Evolutionary conservation across 2,113 vertebrate genomes (phyloP).

Genomic region (Nestor notabilis): DNA sequence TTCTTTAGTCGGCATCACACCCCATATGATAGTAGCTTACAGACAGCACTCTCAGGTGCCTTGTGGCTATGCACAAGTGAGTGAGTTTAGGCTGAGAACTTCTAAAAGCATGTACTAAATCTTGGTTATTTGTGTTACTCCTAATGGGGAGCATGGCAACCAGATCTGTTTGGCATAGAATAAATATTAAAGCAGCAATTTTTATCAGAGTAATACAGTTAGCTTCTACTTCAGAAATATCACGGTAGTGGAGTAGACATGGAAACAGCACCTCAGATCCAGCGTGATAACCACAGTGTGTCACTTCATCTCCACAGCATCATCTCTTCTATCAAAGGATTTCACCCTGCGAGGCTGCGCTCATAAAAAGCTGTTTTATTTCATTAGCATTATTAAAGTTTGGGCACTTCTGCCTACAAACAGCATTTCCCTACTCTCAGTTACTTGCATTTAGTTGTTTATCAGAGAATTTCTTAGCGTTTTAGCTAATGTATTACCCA

Average conservation of each 20-base stretch:
- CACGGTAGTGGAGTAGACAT: accelerated
- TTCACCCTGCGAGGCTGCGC: not conserved
- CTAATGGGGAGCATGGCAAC: not conserved
- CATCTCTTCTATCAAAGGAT: not conserved
- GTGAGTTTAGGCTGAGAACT: not conserved
- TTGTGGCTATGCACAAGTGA: not conserved
- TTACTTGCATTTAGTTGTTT: not conserved
- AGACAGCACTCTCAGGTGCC: not conserved
- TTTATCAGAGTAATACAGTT: not conserved
- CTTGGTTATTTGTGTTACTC: not conserved
- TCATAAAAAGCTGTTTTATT: not conserved
- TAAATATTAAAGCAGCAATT: not conserved
- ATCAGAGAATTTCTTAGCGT: not conserved
- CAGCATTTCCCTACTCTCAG: not conserved
- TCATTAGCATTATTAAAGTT: not conserved
- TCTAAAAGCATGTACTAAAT: not conserved
- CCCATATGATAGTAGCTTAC: not conserved
- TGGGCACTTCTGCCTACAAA: not conserved
- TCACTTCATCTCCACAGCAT: not conserved
- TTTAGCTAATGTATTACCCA: not conserved
- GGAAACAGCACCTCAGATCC: not conserved
- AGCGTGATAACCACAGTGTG: accelerated
- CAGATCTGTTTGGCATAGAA: not conserved
- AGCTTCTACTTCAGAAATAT: not conserved
- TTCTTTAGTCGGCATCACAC: not conserved